Conservation (phyloP, 2,888 invertebrate genomes). For the Metallyticus violacea region DNA sequence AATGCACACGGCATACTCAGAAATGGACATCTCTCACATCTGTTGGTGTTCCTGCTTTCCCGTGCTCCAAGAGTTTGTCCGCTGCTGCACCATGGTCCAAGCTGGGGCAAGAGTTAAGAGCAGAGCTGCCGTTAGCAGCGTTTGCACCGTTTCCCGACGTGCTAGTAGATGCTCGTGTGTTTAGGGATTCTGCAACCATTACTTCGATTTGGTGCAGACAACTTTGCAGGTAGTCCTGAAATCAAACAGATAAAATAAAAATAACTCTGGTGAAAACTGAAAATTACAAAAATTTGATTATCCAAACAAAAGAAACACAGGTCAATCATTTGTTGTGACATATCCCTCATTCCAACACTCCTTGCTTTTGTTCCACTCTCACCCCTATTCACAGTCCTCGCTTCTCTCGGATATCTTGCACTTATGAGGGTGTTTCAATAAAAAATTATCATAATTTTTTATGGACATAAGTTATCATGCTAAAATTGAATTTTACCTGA, state of each 20-base stretch:
- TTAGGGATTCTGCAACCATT: conserved; percentile 64
- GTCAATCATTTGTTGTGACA: too few species aligned
- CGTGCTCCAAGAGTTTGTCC: conserved; percentile 57
- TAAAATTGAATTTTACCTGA: too few species aligned
- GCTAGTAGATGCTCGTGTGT: conserved; percentile 44
- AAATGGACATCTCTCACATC: conserved; percentile 83
- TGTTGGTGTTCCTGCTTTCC: conserved; percentile 78
- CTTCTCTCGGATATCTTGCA: too few species aligned
- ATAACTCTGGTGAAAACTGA: background rate
- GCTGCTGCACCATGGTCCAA: conserved; percentile 31
- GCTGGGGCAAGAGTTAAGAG: background rate
- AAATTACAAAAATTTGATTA: background rate
- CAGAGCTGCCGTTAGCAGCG: background rate
- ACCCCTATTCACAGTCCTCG: too few species aligned
- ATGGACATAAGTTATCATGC: too few species aligned
- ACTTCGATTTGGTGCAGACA: conserved; percentile 78
- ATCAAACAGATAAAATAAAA: background rate
- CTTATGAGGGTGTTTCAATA: too few species aligned
- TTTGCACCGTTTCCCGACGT: conserved; percentile 27
- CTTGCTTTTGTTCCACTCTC: too few species aligned
- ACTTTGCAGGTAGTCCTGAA: conserved; percentile 73
- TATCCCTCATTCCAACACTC: too few species aligned
- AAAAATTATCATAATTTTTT: too few species aligned
- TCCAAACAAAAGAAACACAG: too few species aligned
- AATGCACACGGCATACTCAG: conserved; percentile 42